Conservation (phyloP, 2,888 invertebrate genomes). For the Arctia plantaginis region DNA sequence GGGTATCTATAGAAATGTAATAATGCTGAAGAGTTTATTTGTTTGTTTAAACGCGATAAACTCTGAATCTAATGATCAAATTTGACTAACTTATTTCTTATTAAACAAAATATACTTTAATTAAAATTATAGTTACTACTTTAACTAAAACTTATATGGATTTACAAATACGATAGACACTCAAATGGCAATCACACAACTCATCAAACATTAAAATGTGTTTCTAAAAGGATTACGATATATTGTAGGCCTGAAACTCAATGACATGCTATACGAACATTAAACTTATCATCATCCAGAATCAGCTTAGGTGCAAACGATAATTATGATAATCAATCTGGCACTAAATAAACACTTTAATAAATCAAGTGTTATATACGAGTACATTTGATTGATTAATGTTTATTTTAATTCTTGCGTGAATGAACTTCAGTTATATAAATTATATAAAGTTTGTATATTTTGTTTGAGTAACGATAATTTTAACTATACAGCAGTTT, state of each 20-base stretch:
- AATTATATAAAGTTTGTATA: background rate
- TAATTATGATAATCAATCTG: slow-evolving; percentile 51
- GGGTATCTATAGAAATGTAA: too few species aligned
- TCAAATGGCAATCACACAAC: background rate
- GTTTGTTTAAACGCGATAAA: too few species aligned
- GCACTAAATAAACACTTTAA: slow-evolving; percentile 14
- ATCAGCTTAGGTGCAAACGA: slow-evolving; percentile 37
- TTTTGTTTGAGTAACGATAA: background rate
- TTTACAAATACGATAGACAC: background rate
- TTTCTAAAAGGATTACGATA: slow-evolving; percentile 5
- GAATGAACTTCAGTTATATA: slow-evolving; percentile 11
- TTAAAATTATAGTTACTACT: too few species aligned
- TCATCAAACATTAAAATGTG: background rate
- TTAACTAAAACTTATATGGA: background rate
- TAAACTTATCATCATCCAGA: slow-evolving; percentile 34
- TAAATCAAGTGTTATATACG: background rate
- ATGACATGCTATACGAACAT: slow-evolving; percentile 45
- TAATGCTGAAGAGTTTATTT: too few species aligned
- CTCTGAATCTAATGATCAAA: too few species aligned
- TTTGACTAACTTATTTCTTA: too few species aligned
- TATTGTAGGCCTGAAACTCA: slow-evolving; percentile 29
- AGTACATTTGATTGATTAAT: slow-evolving; percentile 44
- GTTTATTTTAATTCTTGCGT: slow-evolving; percentile 16
- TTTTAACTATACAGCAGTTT: background rate
- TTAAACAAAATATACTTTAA: too few species aligned